Evolutionary conservation across 1,140 invertebrate species (phyloP), one percentile per base, ranked within the genome.

Genomic region (Macrobrachium rosenbergii): DNA sequence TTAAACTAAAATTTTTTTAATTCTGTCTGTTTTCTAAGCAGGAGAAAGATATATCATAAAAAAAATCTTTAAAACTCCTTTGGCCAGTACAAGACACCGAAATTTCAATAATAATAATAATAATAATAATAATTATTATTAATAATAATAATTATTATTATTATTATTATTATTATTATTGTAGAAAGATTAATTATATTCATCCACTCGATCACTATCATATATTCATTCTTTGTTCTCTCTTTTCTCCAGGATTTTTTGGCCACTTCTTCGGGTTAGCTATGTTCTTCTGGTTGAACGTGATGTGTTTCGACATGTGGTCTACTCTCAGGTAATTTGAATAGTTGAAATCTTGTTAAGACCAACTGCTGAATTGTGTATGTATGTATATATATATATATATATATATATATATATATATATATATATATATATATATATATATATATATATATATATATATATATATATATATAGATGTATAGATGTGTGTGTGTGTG

Each of bases 211-310:
- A 75, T 75, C 17, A 37, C 28, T 19, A 75, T 5, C 6, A 2
- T 6, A 21, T 37, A 43, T 19, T 23, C 2, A 37, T 73, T 28
- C 58, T 2, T 14, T 37, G 28, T 21, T 19, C 45, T 23, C 43
- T 77, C 45, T 23, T 64, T 75, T 75, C 69, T 59, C 23, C 77
- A 90, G 92, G 92, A 52, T 90, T 93, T 59, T 37, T 92, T 5
- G 89, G 92, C 28, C 93, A 94, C 85, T 92, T 93, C 83, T 92
- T 92, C 60, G 92, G 93, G 88, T 88, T 93, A 58, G 89, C 92
- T 8, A 91, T 91, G 19, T 93, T 93, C 88, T 91, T 92, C 19
- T 94, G 93, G 93, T 84, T 93, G 82, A 93, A 91, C 43, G 89
- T 91, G 16, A 88, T 91, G 90, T 89, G 91, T 52, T 91, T 88